phyloP scores from a whole-genome alignment of 2,113 vertebrate genomes.

The Sardina pilchardus region DNA sequence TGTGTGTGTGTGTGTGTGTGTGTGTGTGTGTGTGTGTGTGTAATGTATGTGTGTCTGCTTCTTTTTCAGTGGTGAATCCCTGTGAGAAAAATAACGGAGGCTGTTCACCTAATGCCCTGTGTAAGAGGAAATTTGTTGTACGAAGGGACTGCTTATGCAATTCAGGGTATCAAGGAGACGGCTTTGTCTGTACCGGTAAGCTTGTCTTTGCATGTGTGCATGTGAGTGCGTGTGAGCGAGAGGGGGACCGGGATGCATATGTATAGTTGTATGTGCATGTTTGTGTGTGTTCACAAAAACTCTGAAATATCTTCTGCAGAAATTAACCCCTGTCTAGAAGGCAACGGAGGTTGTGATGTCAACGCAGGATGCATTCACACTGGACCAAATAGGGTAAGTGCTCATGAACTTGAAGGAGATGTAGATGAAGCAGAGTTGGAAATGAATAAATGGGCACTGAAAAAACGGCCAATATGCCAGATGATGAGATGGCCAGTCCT shows the following conservation, averaged over 20 bases:
- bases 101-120: constrained; percentile 80
- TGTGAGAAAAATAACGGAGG: constrained; percentile 79
- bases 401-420: no score
- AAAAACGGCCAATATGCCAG: no score
- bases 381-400: constrained; percentile 87
- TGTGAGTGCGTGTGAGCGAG: neutral
- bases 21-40: neutral
- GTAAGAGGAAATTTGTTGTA: constrained; percentile 82
- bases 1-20: constrained; percentile 12
- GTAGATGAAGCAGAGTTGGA: no score
- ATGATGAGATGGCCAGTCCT: no score
- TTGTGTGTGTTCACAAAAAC: neutral
- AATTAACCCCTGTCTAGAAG: constrained; percentile 86
- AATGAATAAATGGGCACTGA: no score
- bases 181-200: constrained; percentile 82
- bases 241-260: neutral
- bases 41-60: neutral
- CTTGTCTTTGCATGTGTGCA: neutral
- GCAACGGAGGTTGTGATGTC: constrained; percentile 77
- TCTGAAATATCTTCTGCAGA: constrained; percentile 68
- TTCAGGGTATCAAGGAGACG: constrained; percentile 79
- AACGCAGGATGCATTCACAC: constrained; percentile 86
- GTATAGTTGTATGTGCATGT: neutral
- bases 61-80: constrained; percentile 73
- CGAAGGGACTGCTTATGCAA: constrained; percentile 77